Evolutionary conservation across 2,888 invertebrate genomes (phyloP).

Genomic region (Endotricha flammealis): DNA sequence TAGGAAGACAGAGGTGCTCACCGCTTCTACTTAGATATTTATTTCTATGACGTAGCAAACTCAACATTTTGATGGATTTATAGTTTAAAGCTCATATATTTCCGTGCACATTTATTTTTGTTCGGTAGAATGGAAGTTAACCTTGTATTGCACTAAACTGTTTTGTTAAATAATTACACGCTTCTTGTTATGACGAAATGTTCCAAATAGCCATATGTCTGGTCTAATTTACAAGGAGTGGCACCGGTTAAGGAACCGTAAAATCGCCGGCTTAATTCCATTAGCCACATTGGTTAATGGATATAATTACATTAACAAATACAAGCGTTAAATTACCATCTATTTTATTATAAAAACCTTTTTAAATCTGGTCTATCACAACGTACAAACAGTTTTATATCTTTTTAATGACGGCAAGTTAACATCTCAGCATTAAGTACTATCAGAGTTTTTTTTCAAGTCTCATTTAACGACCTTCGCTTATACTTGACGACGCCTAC

Average conservation of each 20-base stretch:
- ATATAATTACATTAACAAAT: slow-evolving; percentile 30
- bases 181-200: slow-evolving; percentile 27
- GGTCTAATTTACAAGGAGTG: slow-evolving; percentile 27
- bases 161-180: slow-evolving; percentile 6
- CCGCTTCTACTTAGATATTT: no score
- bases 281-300: slow-evolving; percentile 35
- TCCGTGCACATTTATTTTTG: no score
- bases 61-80: no score
- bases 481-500: slow-evolving; percentile 58
- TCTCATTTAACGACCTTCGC: slow-evolving; percentile 42
- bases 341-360: slow-evolving; percentile 24
- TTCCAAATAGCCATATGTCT: slow-evolving; percentile 23
- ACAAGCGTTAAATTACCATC: slow-evolving; percentile 24
- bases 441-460: slow-evolving; percentile 17
- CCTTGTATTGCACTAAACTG: no score
- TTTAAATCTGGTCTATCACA: no score
- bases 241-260: slow-evolving; percentile 33
- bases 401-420: slow-evolving; percentile 20
- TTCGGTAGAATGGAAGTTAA: no score
- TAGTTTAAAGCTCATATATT: no score
- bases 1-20: no score
- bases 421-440: slow-evolving; percentile 14
- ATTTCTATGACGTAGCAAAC: no score
- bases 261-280: slow-evolving; percentile 36
- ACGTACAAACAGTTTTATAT: slow-evolving; percentile 11